phyloP scores from a whole-genome alignment of 2,888 invertebrate species.

The Zonitis immaculata region DNA sequence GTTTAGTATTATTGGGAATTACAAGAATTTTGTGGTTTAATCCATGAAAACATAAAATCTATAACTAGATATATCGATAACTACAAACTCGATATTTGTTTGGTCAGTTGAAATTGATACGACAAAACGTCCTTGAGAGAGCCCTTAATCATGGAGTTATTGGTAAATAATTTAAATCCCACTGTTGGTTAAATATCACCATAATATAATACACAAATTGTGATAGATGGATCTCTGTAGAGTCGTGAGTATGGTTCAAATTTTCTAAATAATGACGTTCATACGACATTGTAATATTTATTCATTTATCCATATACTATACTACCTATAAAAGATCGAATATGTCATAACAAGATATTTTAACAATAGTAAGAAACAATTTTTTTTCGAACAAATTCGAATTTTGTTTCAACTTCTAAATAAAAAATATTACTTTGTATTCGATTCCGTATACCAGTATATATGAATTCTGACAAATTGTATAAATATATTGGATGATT shows the following conservation, averaged over 20 bases:
- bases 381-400: no score
- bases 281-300: conserved; percentile 20
- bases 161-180: conserved; percentile 35
- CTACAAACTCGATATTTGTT: not conserved
- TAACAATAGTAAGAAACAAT: no score
- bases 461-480: no score
- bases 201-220: conserved; percentile 30
- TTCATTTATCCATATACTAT: conserved; percentile 10
- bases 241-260: conserved; percentile 21
- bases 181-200: conserved; percentile 36
- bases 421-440: no score
- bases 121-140: not conserved
- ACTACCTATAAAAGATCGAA: no score
- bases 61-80: not conserved
- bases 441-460: no score
- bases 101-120: not conserved
- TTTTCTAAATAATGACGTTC: conserved; percentile 21
- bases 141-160: conserved; percentile 23
- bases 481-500: no score
- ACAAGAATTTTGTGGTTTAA: not conserved
- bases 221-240: conserved; percentile 37
- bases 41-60: not conserved
- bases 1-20: no score
- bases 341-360: no score
- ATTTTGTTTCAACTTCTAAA: no score